Percentiles rank a stretch among this genome's conserved stretches.
These are phyloP conservation scores for Lagopus muta DNA, from an alignment of 2,113 vertebrate genomes.

Conservation along the genomic window DNA sequence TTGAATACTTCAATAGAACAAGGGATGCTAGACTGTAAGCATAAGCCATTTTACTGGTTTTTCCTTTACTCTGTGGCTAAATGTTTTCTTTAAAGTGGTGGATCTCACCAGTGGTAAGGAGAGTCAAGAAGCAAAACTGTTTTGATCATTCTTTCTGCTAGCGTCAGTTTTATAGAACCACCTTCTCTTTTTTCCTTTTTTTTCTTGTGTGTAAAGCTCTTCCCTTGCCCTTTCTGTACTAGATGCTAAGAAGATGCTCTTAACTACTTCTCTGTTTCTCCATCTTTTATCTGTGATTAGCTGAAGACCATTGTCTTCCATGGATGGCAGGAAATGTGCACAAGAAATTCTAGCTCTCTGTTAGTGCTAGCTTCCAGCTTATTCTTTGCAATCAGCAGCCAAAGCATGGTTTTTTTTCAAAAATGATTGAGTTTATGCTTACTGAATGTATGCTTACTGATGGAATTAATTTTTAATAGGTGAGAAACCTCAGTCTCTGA, in stretches of 20 bases:
- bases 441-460: background rate
- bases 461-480: constrained; percentile 43
- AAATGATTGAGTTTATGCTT: background rate
- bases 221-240: background rate
- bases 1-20: constrained; percentile 98
- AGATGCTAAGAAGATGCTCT: background rate
- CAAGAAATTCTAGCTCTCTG: background rate
- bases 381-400: background rate
- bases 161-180: background rate
- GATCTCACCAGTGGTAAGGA: background rate
- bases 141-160: constrained; percentile 6
- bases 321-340: background rate
- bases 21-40: constrained; percentile 96
- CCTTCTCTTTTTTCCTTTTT: background rate
- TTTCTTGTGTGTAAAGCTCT: background rate
- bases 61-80: background rate
- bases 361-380: background rate
- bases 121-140: background rate
- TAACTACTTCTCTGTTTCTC: background rate
- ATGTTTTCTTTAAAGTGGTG: background rate
- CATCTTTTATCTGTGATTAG: background rate
- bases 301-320: background rate
- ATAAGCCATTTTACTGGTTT: constrained; percentile 17
- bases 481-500: constrained; percentile 80
- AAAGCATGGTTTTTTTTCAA: fast-evolving